These are phyloP conservation scores for Bos taurus DNA, from an alignment of 2,113 vertebrate genomes.

Conservation along the genomic window ARS-UCD2.0 NC_037350.1:10928501-10929000, in stretches of 20 bases:
- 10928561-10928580: neutral
- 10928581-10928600: neutral
- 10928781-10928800: slow-evolving; percentile 80
- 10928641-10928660: neutral
- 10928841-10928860: neutral
- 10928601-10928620: neutral
- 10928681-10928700: slow-evolving; percentile 83
- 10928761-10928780: slow-evolving; percentile 82
- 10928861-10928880: neutral
- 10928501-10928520: neutral
- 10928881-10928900: neutral
- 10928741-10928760: slow-evolving; percentile 81
- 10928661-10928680: slow-evolving; percentile 84
- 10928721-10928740: slow-evolving; percentile 83
- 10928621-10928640: neutral
- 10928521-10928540: neutral
- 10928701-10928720: slow-evolving; percentile 81
- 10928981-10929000: neutral
- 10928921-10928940: neutral
- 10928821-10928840: neutral
- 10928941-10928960: neutral
- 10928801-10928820: slow-evolving; percentile 79
- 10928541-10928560: neutral
- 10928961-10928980: neutral
- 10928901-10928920: neutral